Evolutionary conservation across 2,113 vertebrate genomes (phyloP).

Genomic region (Cottus gobio): DNA sequence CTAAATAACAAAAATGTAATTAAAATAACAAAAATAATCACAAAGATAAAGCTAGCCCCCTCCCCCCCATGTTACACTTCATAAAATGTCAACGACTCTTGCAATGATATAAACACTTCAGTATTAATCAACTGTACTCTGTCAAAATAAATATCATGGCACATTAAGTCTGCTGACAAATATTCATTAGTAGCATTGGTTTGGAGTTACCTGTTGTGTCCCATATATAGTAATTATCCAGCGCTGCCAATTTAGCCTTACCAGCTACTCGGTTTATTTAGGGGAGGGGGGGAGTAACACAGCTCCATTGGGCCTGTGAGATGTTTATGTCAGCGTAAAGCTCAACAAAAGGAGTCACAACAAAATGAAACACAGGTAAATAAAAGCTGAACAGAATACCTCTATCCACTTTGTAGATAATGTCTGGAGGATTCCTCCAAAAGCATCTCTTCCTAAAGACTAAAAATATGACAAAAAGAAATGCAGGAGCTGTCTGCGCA

Average conservation of each 20-base stretch:
- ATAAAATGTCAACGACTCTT: constrained; percentile 16
- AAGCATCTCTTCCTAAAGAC: constrained; percentile 39
- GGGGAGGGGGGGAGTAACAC: constrained; percentile 19
- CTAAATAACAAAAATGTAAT: not conserved
- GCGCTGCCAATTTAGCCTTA: constrained; percentile 50
- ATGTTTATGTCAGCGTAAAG: constrained; percentile 59
- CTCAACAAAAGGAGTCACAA: constrained; percentile 54
- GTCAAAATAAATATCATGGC: constrained; percentile 36
- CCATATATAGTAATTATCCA: constrained; percentile 57
- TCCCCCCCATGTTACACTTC: not conserved
- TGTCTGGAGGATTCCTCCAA: constrained; percentile 57
- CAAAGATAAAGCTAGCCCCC: constrained; percentile 3
- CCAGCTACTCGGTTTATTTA: constrained; percentile 45
- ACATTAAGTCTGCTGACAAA: constrained; percentile 60
- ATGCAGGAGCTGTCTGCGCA: constrained; percentile 42
- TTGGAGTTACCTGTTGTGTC: constrained; percentile 34
- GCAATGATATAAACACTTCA: constrained; percentile 11
- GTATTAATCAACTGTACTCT: constrained; percentile 49
- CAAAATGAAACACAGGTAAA: constrained; percentile 54
- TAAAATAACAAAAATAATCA: not conserved
- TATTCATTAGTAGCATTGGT: constrained; percentile 56
- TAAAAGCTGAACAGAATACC: constrained; percentile 48
- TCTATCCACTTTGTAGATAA: constrained; percentile 54
- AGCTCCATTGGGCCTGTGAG: constrained; percentile 46
- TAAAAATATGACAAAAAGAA: constrained; percentile 53